A percentile compares a stretch with the other conserved stretches of the same genome.
Conservation (phyloP, 2,888 invertebrate genomes). For the Entomobrya multifasciata region DNA sequence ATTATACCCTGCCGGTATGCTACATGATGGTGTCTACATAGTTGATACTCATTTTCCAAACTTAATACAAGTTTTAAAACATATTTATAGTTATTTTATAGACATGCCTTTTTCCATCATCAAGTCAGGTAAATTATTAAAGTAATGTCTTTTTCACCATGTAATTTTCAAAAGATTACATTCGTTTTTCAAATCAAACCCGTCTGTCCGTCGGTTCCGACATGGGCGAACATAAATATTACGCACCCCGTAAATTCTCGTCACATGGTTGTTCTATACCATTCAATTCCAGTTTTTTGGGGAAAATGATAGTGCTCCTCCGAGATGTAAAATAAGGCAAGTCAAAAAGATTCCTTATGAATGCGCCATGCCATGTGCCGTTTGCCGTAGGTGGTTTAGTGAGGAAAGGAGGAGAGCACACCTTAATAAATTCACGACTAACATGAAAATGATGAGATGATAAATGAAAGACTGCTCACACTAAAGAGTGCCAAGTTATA, state of each 20-base stretch:
- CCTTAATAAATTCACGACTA: conserved; percentile 29
- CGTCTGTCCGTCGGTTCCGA: neutral
- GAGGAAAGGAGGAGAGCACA: neutral
- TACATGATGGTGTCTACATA: too few species aligned
- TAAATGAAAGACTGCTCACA: neutral
- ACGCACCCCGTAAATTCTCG: neutral
- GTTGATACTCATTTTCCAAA: too few species aligned
- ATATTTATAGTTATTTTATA: neutral
- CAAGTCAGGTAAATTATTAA: neutral
- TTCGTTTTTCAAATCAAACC: conserved; percentile 18
- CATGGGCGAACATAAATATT: neutral
- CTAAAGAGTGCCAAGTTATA: too few species aligned
- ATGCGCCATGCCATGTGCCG: too few species aligned
- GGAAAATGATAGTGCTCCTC: neutral
- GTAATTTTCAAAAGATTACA: neutral
- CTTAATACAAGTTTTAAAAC: neutral
- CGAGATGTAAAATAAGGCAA: neutral
- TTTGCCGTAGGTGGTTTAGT: neutral
- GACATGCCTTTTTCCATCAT: neutral
- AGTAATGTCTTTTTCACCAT: neutral
- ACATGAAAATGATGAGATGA: conserved; percentile 41
- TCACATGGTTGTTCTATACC: neutral
- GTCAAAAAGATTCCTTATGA: neutral
- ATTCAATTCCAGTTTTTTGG: conserved; percentile 26
- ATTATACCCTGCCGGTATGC: neutral